Evolutionary conservation across 2,888 invertebrate genomes (phyloP).

Genomic region (Poecilobothrus nobilitatus): DNA sequence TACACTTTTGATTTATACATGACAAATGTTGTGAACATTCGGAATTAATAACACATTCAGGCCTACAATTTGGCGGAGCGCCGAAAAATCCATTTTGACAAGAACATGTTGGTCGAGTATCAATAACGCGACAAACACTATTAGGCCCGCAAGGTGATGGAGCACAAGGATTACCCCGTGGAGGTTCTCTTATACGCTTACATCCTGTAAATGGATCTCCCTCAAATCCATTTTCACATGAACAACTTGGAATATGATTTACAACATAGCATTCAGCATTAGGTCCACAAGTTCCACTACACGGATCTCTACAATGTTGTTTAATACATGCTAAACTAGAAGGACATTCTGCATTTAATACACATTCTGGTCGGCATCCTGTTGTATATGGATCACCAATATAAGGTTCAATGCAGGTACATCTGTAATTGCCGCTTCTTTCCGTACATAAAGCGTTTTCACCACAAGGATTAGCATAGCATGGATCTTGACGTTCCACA

Average conservation of each 20-base stretch:
- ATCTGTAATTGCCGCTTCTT: constrained; percentile 59
- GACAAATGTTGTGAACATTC: constrained; percentile 68
- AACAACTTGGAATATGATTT: constrained; percentile 75
- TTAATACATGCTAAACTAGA: constrained; percentile 69
- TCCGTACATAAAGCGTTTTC: constrained; percentile 72
- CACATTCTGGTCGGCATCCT: constrained; percentile 79
- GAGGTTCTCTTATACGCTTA: constrained; percentile 46
- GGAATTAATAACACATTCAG: constrained; percentile 69
- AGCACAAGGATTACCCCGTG: constrained; percentile 54
- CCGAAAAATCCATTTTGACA: constrained; percentile 65
- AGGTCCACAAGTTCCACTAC: constrained; percentile 71
- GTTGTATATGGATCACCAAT: constrained; percentile 79
- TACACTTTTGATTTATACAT: constrained; percentile 69
- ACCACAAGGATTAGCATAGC: constrained; percentile 74
- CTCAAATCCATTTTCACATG: constrained; percentile 64
- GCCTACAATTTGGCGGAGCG: constrained; percentile 66
- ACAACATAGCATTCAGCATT: constrained; percentile 75
- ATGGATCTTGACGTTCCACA: constrained; percentile 49
- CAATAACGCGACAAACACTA: constrained; percentile 62
- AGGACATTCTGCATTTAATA: constrained; percentile 71
- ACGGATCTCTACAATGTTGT: constrained; percentile 79
- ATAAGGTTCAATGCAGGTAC: constrained; percentile 80
- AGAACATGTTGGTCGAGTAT: constrained; percentile 67
- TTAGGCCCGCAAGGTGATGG: constrained; percentile 73
- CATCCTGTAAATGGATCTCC: constrained; percentile 80